A percentile compares a stretch with the other conserved stretches of the same genome.
Evolutionary conservation across 2,888 invertebrate genomes (phyloP).

Genomic region (Hirtodrosophila cameraria): DNA sequence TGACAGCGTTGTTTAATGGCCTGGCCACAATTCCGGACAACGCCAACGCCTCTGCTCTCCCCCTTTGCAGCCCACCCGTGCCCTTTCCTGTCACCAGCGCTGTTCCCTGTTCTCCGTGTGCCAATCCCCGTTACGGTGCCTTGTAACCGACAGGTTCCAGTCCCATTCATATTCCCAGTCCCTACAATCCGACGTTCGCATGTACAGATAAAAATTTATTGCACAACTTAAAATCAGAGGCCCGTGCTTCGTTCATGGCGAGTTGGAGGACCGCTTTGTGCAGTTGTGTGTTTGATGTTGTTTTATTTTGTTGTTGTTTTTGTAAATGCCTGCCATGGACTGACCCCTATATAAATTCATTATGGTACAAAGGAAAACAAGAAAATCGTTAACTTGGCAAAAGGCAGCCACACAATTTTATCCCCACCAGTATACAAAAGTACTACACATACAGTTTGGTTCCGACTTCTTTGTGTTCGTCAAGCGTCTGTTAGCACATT

Average conservation of each 20-base stretch:
- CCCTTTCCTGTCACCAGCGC: not conserved
- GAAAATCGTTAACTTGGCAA: constrained; percentile 68
- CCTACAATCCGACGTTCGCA: constrained; percentile 60
- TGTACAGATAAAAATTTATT: constrained; percentile 78
- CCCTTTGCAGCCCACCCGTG: not conserved
- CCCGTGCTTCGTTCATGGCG: constrained; percentile 22
- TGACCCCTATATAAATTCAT: constrained; percentile 63
- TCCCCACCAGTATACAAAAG: constrained; percentile 25
- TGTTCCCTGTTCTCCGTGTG: constrained; percentile 1
- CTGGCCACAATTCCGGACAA: constrained; percentile 60
- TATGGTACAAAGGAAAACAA: constrained; percentile 45
- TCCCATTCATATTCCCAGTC: constrained; percentile 10
- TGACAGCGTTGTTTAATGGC: constrained; percentile 78
- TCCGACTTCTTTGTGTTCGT: constrained; percentile 71
- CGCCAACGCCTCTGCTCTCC: constrained; percentile 22
- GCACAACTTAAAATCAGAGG: constrained; percentile 77
- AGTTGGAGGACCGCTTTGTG: constrained; percentile 14
- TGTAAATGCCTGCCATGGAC: constrained; percentile 1
- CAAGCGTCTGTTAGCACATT: constrained; percentile 58
- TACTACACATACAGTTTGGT: constrained; percentile 30
- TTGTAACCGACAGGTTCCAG: constrained; percentile 13
- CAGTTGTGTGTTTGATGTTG: constrained; percentile 26
- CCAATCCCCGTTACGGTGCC: constrained; percentile 13
- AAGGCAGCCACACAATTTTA: constrained; percentile 29
- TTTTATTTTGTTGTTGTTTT: not conserved